Conservation (phyloP, 2,797 vertebrate genomes). For the Gymnopithys bicolor region DNA sequence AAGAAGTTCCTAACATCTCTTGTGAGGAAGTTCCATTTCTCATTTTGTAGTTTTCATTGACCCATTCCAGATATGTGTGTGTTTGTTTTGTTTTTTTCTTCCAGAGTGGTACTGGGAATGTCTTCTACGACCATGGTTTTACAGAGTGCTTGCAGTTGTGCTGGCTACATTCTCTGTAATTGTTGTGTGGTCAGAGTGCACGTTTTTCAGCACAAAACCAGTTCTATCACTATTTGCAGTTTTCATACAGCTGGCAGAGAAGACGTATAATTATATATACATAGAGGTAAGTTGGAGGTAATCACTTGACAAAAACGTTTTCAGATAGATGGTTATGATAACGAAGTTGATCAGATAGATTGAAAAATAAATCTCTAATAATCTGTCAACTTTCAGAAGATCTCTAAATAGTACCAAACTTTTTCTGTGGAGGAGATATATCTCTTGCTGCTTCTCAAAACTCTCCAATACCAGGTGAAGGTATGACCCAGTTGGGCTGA, state of each 20-base stretch:
- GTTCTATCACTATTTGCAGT: slow-evolving; percentile 95
- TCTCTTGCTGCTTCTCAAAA: not conserved
- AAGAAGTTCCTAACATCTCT: not conserved
- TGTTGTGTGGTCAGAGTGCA: slow-evolving; percentile 98
- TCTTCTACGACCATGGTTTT: slow-evolving; percentile 90
- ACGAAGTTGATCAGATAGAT: not conserved
- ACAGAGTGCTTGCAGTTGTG: slow-evolving; percentile 86
- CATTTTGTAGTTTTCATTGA: not conserved
- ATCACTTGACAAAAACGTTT: not conserved
- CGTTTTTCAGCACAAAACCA: slow-evolving; percentile 94
- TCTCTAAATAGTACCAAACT: not conserved
- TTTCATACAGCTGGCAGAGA: slow-evolving; percentile 94
- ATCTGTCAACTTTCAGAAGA: not conserved
- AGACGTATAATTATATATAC: slow-evolving; percentile 96
- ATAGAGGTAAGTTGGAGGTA: slow-evolving; percentile 86
- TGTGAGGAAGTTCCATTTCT: not conserved
- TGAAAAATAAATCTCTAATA: not conserved
- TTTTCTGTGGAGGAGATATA: not conserved
- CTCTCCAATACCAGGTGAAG: not conserved
- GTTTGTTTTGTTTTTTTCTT: not conserved
- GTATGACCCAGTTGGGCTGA: not conserved
- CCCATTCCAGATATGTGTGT: fast-evolving
- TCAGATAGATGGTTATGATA: not conserved
- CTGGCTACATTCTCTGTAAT: slow-evolving; percentile 89
- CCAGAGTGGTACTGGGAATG: slow-evolving; percentile 99